These are phyloP conservation scores for Holacanthus passer DNA, from an alignment of 2,113 vertebrate genomes.

Conservation along the genomic window DNA sequence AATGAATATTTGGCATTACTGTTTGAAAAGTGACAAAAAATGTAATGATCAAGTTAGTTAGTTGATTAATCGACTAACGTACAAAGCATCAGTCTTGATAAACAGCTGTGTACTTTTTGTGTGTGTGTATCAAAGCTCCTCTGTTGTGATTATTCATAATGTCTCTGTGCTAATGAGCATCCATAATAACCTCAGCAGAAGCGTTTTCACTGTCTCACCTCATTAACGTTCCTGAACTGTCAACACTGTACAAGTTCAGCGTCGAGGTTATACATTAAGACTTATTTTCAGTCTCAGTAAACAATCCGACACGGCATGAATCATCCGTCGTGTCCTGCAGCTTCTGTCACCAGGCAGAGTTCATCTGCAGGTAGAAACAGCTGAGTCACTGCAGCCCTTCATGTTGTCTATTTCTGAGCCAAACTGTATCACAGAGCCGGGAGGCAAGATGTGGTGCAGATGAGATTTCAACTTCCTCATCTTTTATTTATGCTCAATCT, in stretches of 20 bases:
- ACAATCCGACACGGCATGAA: background rate
- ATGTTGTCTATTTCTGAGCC: slow-evolving; percentile 10
- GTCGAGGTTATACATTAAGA: background rate
- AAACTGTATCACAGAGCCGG: background rate
- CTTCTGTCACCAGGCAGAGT: slow-evolving; percentile 72
- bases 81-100: too few relatives aligned
- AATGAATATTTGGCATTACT: background rate
- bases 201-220: background rate
- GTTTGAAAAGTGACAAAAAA: too few relatives aligned
- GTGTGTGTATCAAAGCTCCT: background rate
- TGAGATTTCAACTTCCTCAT: background rate
- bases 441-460: background rate
- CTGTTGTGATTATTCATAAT: background rate
- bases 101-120: background rate
- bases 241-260: background rate
- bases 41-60: too few relatives aligned
- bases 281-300: slow-evolving; percentile 8
- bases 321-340: slow-evolving; percentile 40
- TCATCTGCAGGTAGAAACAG: slow-evolving; percentile 61
- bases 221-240: slow-evolving; percentile 1
- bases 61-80: background rate
- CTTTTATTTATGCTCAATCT: background rate
- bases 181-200: background rate
- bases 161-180: background rate
- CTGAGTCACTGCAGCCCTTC: slow-evolving; percentile 77